Percentiles rank a stretch among this genome's conserved stretches.
Evolutionary conservation across 1,140 invertebrate species (phyloP).

Genomic region (Anadara kagoshimensis): DNA sequence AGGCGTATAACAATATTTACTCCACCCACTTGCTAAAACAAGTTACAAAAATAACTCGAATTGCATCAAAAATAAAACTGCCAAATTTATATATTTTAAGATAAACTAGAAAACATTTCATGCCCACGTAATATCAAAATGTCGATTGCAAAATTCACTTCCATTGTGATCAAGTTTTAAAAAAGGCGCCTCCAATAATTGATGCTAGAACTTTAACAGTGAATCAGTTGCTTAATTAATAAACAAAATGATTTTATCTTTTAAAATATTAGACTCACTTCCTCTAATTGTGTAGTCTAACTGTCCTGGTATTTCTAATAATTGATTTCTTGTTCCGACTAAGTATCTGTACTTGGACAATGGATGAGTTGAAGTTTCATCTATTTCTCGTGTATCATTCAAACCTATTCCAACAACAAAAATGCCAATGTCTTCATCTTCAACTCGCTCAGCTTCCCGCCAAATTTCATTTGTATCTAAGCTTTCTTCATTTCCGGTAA

Average conservation of each 20-base stretch:
- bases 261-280: conserved; percentile 22
- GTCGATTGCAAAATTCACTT: no score
- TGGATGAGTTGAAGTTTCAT: conserved; percentile 38
- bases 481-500: conserved; percentile 60
- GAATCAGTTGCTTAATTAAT: no score
- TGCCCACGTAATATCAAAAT: no score
- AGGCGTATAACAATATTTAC: no score
- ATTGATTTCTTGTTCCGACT: background rate
- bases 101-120: no score
- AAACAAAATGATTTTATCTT: background rate
- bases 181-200: no score
- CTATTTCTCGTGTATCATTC: conserved; percentile 51
- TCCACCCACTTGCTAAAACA: no score
- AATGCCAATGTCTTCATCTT: conserved; percentile 47
- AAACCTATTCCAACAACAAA: conserved; percentile 60
- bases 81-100: no score
- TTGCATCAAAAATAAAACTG: no score
- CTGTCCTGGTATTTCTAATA: conserved; percentile 2
- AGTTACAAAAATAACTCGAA: no score
- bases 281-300: conserved; percentile 3
- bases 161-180: no score
- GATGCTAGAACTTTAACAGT: no score
- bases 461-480: conserved; percentile 48
- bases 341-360: conserved; percentile 26
- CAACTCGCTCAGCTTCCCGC: conserved; percentile 48